Base-by-base conservation (phyloP, 2,888 invertebrate genomes). In the Chironomus tentans region DNA sequence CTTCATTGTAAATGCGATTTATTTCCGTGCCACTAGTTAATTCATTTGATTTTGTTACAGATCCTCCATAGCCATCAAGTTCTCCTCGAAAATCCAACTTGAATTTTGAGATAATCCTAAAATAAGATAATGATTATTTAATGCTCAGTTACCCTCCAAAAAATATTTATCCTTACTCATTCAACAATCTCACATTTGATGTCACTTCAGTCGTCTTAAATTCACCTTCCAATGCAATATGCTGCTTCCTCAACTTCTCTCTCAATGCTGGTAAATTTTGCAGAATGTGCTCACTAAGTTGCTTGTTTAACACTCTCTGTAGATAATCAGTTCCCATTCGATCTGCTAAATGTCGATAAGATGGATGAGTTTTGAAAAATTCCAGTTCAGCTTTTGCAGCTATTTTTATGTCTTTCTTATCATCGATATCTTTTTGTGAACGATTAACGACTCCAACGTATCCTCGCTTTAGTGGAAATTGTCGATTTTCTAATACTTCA, bases 361-460 rank as follows among this genome's bases (percentile, higher is more conserved):
- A 90, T 73, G 95, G 96, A 86, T 99, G 98, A 83, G 94, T 93
- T 77, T 98, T 89, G 86, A 99, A 99, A 87, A 99, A 99, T 85
- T 98, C 97, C 80, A 98, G 89, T 85, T 99, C 99, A 13, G 97
- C 97, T 46, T 92, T 93, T 80, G 99, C 84, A 3, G 99, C 98
- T 77, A 93, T 92, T 80, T 92, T 90, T 80, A 99, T 99, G 82
- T 99, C 99, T 84, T 99, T 99, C 75, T 92, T 89, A 0, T 98
- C 98, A 78, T 98, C 98, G 80, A 99, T 99, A 84, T 99, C 99
- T 84, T 95, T 97, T 86, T 99, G 99, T 80, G 98, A 97, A 80
- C 99, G 90, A 87, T 99, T 99, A 28, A 99, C 97, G 46, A 99
- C 98, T 80, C 99, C 99, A 81, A 99, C 97, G 84, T 99, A 99